phyloP scores from a whole-genome alignment of 2,888 invertebrate genomes.

The Philhelius pedissequus region DNA sequence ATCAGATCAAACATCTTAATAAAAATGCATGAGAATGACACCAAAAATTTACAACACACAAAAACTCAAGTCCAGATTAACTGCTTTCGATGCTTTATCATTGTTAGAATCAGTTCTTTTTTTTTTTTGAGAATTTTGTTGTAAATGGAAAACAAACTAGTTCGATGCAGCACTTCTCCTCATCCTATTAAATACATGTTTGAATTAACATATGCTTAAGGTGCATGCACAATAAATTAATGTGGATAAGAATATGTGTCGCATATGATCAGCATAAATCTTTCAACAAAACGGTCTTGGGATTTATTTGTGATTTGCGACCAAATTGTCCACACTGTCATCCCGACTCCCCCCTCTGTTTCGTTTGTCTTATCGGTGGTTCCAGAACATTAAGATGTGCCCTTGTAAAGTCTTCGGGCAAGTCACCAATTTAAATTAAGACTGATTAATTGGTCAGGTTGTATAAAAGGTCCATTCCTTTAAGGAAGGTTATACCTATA shows the following conservation, averaged over 20 bases:
- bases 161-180: not conserved
- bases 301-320: slow-evolving; percentile 54
- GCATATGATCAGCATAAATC: slow-evolving; percentile 67
- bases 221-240: slow-evolving; percentile 64
- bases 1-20: slow-evolving; percentile 47
- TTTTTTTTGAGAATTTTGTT: not conserved
- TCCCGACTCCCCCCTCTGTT: not conserved
- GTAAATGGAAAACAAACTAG: slow-evolving; percentile 7
- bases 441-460: slow-evolving; percentile 63
- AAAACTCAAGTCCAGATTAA: not conserved
- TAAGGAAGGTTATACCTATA: not conserved
- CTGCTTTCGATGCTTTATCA: slow-evolving; percentile 17
- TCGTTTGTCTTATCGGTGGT: not conserved
- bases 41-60: slow-evolving; percentile 44
- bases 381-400: slow-evolving; percentile 25
- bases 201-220: slow-evolving; percentile 60
- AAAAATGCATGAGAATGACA: slow-evolving; percentile 29
- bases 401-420: not conserved
- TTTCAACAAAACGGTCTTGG: slow-evolving; percentile 58
- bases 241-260: slow-evolving; percentile 42
- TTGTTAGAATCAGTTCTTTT: slow-evolving; percentile 7
- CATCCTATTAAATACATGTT: not conserved
- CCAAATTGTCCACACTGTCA: not conserved
- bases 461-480: not conserved
- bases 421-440: slow-evolving; percentile 58